Evolutionary conservation across 2,797 vertebrate genomes (phyloP).

Genomic region (Lagodon rhomboides): DNA sequence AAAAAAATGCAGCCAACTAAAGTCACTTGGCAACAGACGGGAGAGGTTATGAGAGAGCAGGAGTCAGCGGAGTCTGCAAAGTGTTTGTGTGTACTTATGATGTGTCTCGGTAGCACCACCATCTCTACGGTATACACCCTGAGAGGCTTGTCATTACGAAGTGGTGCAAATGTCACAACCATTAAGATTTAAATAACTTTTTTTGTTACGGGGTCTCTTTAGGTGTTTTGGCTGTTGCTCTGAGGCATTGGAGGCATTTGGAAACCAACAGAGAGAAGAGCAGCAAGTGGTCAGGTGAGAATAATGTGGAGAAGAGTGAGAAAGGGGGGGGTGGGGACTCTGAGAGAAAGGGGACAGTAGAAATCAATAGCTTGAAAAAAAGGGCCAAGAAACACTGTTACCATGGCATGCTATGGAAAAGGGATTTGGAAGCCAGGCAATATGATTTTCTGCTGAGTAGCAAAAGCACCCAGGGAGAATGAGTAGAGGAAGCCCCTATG

Average conservation of each 20-base stretch:
- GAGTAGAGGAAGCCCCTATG: slow-evolving; percentile 88
- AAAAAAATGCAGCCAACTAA: slow-evolving; percentile 84
- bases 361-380: slow-evolving; percentile 90
- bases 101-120: slow-evolving; percentile 72
- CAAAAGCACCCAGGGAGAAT: slow-evolving; percentile 91
- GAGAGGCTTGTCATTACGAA: slow-evolving; percentile 80
- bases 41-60: slow-evolving; percentile 85
- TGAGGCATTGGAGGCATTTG: slow-evolving; percentile 82
- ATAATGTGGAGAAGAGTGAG: slow-evolving; percentile 87
- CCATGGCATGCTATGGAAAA: slow-evolving; percentile 97
- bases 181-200: slow-evolving; percentile 70
- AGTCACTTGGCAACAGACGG: slow-evolving; percentile 83
- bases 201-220: slow-evolving; percentile 69
- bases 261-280: slow-evolving; percentile 89
- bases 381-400: slow-evolving; percentile 90
- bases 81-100: slow-evolving; percentile 72
- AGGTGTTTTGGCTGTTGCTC: slow-evolving; percentile 79
- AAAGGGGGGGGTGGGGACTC: slow-evolving; percentile 72
- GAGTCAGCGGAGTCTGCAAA: slow-evolving; percentile 81
- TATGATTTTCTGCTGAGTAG: slow-evolving; percentile 91
- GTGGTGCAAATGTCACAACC: slow-evolving; percentile 83
- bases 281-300: slow-evolving; percentile 88
- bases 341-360: slow-evolving; percentile 84
- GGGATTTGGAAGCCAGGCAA: slow-evolving; percentile 95
- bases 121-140: slow-evolving; percentile 73